A percentile compares a stretch with the other conserved stretches of the same genome.
phyloP scores from a whole-genome alignment of 2,113 vertebrate species.

The Meriones unguiculatus region DNA sequence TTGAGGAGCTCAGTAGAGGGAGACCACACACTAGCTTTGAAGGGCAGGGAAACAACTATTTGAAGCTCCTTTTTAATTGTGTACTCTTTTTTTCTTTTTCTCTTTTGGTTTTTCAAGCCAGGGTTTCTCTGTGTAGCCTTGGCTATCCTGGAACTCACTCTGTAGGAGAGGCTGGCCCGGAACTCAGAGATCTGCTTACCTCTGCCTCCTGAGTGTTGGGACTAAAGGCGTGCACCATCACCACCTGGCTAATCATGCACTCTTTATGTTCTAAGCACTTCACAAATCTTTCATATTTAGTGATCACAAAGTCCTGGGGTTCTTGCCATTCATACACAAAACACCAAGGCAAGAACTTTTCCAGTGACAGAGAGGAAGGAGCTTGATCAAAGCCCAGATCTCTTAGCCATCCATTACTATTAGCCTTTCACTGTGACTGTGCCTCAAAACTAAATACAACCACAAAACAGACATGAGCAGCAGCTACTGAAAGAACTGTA shows the following conservation, averaged over 20 bases:
- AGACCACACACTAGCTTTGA: not conserved
- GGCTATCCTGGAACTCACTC: not conserved
- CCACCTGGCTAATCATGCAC: not conserved
- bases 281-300: not conserved
- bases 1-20: not conserved
- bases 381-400: not conserved
- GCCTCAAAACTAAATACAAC: not conserved
- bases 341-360: not conserved
- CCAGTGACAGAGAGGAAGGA: not conserved
- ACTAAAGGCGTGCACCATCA: not conserved
- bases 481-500: not conserved
- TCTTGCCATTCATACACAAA: slow-evolving; percentile 3
- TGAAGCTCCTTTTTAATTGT: slow-evolving; percentile 12
- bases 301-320: not conserved
- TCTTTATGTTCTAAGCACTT: not conserved
- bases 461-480: not conserved
- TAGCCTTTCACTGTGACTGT: not conserved
- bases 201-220: not conserved
- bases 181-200: too few species aligned
- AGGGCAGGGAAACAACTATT: not conserved
- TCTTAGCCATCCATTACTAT: not conserved
- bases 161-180: not conserved
- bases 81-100: not conserved
- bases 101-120: not conserved
- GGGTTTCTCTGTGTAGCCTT: not conserved